Evolutionary conservation across 2,888 invertebrate species (phyloP).

Genomic region (Pristionchus entomophagus): DNA sequence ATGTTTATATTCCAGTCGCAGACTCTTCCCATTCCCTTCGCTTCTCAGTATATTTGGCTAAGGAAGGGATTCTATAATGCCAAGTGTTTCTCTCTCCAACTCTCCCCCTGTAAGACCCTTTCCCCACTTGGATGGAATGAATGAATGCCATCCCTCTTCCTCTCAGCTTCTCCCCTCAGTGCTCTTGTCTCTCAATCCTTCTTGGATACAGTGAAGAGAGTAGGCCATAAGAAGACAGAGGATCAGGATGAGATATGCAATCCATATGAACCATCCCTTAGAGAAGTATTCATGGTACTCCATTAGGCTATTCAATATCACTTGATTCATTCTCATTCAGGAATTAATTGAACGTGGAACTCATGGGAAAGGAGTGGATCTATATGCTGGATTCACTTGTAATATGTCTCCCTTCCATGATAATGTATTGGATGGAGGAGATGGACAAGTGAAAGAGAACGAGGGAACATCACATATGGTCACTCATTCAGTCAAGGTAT

Average conservation of each 20-base stretch:
- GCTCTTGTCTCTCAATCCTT: neutral
- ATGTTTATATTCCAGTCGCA: neutral
- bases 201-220: constrained; percentile 2
- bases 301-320: neutral
- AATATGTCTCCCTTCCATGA: neutral
- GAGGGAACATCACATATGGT: neutral
- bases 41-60: constrained; percentile 27
- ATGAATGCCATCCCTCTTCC: neutral
- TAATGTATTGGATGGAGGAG: neutral
- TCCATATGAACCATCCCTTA: neutral
- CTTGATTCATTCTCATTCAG: neutral
- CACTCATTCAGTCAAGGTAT: neutral
- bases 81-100: neutral
- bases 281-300: neutral
- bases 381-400: neutral
- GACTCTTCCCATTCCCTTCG: neutral
- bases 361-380: constrained; percentile 28
- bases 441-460: neutral
- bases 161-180: neutral
- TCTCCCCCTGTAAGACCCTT: neutral
- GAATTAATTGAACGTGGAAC: constrained; percentile 20
- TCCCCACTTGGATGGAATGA: neutral
- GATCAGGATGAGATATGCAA: neutral
- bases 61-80: constrained; percentile 46
- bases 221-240: neutral